phyloP scores from a whole-genome alignment of 2,888 invertebrate species.

The Amphipoea oculea region DNA sequence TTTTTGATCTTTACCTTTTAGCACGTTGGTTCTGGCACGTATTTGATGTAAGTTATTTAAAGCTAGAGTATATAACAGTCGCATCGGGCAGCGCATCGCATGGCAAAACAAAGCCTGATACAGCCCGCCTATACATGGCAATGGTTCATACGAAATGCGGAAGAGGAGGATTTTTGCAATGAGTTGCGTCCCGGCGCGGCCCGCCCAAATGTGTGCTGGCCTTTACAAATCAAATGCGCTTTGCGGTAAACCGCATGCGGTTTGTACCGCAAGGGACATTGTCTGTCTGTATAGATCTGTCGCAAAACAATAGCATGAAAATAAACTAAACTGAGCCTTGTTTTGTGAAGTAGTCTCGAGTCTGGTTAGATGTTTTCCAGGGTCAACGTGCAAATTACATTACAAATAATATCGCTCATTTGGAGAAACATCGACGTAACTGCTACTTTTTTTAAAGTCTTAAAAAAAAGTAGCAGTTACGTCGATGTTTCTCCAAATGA shows the following conservation, averaged over 20 bases:
- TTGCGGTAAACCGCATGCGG: background rate
- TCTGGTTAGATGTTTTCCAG: background rate
- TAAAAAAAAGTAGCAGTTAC: no score
- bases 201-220: no score
- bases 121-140: background rate
- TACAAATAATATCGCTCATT: background rate
- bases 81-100: background rate
- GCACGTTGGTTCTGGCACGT: background rate
- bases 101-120: background rate
- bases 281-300: background rate
- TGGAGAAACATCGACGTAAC: no score
- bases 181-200: no score
- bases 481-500: no score
- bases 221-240: background rate
- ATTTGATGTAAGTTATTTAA: background rate
- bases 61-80: background rate
- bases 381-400: background rate
- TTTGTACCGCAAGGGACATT: background rate
- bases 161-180: background rate
- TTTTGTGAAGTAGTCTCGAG: background rate
- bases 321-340: background rate
- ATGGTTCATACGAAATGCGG: background rate
- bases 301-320: background rate
- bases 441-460: no score
- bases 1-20: slow-evolving; percentile 29